phyloP scores from a whole-genome alignment of 2,797 vertebrate genomes.

The Poeciliopsis paucimaculata region DNA sequence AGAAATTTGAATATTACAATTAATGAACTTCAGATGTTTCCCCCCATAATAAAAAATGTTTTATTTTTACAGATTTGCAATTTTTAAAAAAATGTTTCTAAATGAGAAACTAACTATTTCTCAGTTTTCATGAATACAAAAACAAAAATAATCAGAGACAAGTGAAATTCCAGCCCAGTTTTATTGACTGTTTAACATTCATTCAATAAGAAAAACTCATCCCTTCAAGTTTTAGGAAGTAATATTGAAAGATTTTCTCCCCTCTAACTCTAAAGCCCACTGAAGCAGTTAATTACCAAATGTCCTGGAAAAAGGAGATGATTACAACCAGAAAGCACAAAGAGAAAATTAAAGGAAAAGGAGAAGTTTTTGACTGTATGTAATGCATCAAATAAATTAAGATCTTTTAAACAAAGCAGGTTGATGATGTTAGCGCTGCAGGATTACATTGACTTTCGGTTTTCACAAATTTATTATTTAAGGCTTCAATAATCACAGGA shows the following conservation, averaged over 20 bases:
- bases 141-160: neutral
- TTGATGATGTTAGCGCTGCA: neutral
- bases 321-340: conserved; percentile 28
- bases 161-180: conserved; percentile 57
- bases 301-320: conserved; percentile 30
- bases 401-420: neutral
- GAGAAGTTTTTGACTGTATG: neutral
- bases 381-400: neutral
- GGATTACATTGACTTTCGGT: neutral
- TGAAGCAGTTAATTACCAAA: conserved; percentile 20
- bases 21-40: neutral
- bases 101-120: no score
- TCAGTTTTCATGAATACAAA: neutral
- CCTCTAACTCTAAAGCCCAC: conserved; percentile 15
- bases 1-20: no score
- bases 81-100: no score
- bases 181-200: conserved; percentile 72
- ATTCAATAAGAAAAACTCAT: conserved; percentile 50
- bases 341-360: neutral
- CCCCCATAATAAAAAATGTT: neutral
- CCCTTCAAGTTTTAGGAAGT: conserved; percentile 54
- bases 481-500: conserved; percentile 13
- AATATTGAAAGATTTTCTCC: conserved; percentile 22
- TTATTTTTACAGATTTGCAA: neutral
- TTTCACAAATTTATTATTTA: conserved; percentile 4